Base-by-base conservation (phyloP, 35 echinoderm and acorn worm species). In the Apostichopus japonicus region DNA sequence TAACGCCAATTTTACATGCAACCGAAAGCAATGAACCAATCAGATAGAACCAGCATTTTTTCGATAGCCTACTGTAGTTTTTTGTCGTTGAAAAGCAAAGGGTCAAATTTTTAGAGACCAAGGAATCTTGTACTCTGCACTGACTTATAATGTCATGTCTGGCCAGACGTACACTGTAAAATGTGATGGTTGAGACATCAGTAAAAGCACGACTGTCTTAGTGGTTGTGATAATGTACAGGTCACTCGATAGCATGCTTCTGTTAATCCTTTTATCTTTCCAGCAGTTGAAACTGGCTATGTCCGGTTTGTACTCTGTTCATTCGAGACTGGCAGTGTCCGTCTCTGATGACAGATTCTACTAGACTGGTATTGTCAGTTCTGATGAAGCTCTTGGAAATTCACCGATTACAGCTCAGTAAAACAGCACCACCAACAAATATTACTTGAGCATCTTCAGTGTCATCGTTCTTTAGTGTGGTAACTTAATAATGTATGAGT, bases 41-140 rank as follows among this genome's bases (percentile, higher is more conserved):
- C 71, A 19, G n/a, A 75, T 75, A 75, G 71, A 75, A 75, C 71
- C 71, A 75, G 71, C 71, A 75, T 75, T 75, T 75, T 75, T 75
- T 75, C 71, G n/a, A 75, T 21, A 75, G 71, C 22, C 13, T 61
- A 11, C 8, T 61, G 33, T 44, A 44, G 33, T 61, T 61, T 61
- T 10, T 75, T 75, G 71, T 75, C 71, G n/a, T 15, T 75, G 21
- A 75, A 75, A 75, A 61, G 57, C 57, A 61, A 61, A 61, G 57
- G 13, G 16, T 75, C 71, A 75, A 19, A 75, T 23, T 21, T 61
- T 23, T 75, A 23, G 14, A 75, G 21, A 23, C 14, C 15, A 75
- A 75, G 71, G 17, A 75, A 23, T 75, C 71, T 23, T 75, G 17
- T 21, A 75, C 17, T 75, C 17, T 75, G 71, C 71, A 19, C 22